Percentiles rank a stretch among this genome's conserved stretches.
phyloP scores from a whole-genome alignment of 1,140 invertebrate genomes.

The Drosophila obscura region DNA sequence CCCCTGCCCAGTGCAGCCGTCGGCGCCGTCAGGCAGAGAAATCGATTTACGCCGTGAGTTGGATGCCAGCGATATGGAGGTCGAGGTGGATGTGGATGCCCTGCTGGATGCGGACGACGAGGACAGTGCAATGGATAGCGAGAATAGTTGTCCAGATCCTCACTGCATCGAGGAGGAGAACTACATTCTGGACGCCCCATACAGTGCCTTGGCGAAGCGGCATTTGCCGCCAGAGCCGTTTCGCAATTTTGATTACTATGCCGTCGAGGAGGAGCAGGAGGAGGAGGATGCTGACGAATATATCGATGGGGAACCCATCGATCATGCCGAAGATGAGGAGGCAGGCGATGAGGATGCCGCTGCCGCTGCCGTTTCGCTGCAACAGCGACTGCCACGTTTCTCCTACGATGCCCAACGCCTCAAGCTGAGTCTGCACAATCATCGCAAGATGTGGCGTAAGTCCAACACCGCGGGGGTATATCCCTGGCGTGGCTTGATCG shows the following conservation, averaged over 20 bases:
- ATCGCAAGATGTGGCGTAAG: slow-evolving; percentile 57
- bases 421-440: slow-evolving; percentile 33
- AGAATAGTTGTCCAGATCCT: slow-evolving; percentile 34
- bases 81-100: slow-evolving; percentile 36
- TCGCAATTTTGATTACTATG: slow-evolving; percentile 73
- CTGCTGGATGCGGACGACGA: slow-evolving; percentile 29
- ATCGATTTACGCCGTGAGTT: not conserved
- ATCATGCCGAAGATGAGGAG: slow-evolving; percentile 12
- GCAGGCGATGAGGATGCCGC: slow-evolving; percentile 2
- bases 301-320: slow-evolving; percentile 1
- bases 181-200: slow-evolving; percentile 62
- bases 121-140: slow-evolving; percentile 28
- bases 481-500: slow-evolving; percentile 9
- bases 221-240: slow-evolving; percentile 73
- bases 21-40: not conserved
- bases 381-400: not conserved
- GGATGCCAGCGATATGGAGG: not conserved
- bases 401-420: slow-evolving; percentile 5
- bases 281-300: slow-evolving; percentile 35
- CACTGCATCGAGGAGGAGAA: slow-evolving; percentile 58
- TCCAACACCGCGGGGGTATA: slow-evolving; percentile 5
- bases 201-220: slow-evolving; percentile 76
- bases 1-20: not conserved
- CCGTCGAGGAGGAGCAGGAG: slow-evolving; percentile 53
- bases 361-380: not conserved